These are phyloP conservation scores for Amblyopsis rosae DNA, from an alignment of 2,113 vertebrate genomes.

Conservation along the genomic window DNA sequence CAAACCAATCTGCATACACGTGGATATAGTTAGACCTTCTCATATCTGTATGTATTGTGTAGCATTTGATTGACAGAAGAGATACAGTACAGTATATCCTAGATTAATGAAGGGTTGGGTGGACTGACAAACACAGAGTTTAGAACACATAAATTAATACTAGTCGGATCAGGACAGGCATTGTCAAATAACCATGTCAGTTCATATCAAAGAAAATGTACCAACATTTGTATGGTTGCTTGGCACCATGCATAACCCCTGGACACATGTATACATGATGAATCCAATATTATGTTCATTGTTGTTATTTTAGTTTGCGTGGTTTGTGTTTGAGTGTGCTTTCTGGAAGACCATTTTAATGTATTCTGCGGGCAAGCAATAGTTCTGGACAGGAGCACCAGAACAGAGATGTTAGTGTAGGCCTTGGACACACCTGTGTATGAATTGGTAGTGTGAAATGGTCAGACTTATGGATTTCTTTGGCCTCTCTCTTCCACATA, in stretches of 20 bases:
- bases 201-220: no score
- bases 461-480: conserved; percentile 44
- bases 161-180: no score
- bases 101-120: not conserved
- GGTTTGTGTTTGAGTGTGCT: no score
- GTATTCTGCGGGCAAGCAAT: conserved; percentile 31
- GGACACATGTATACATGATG: no score
- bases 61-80: not conserved
- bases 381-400: conserved; percentile 15
- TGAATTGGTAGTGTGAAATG: conserved; percentile 60
- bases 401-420: conserved; percentile 18
- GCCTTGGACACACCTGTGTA: conserved; percentile 33
- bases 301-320: no score
- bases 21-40: no score
- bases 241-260: no score
- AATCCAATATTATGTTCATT: no score
- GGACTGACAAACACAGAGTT: not conserved
- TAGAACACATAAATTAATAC: not conserved
- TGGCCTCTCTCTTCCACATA: conserved; percentile 10
- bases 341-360: conserved; percentile 49
- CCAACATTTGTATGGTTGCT: no score
- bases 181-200: no score
- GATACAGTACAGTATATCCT: not conserved
- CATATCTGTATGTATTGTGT: no score
- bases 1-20: no score